Conservation (phyloP, 1,140 invertebrate species). For the Aradophagus sp. region DNA sequence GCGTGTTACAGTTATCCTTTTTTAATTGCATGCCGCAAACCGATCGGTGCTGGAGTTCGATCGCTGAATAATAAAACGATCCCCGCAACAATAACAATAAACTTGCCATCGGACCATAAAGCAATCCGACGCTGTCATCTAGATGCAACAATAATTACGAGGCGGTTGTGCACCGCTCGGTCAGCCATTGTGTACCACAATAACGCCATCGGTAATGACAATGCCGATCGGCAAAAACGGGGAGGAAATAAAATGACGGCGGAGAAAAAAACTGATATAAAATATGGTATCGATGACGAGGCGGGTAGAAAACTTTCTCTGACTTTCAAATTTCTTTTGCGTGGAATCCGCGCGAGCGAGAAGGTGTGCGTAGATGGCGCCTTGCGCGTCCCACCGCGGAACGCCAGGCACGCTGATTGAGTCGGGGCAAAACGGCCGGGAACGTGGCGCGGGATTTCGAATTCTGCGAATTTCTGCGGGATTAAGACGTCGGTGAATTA, state of each 20-base stretch:
- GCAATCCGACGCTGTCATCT: slow-evolving; percentile 40
- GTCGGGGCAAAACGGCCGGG: no score
- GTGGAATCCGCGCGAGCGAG: slow-evolving; percentile 17
- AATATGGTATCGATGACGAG: slow-evolving; percentile 54
- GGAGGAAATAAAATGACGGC: neutral
- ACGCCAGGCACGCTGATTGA: no score
- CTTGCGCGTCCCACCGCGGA: no score
- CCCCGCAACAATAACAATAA: slow-evolving; percentile 38
- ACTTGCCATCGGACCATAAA: slow-evolving; percentile 36
- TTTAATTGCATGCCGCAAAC: slow-evolving; percentile 42
- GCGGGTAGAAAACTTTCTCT: slow-evolving; percentile 67
- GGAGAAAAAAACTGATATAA: slow-evolving; percentile 4
- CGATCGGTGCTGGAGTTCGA: slow-evolving; percentile 35
- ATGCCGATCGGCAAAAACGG: slow-evolving; percentile 6
- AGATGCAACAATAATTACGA: slow-evolving; percentile 39
- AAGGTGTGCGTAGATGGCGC: no score
- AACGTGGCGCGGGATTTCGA: no score
- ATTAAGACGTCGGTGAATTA: no score
- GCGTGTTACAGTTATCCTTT: slow-evolving; percentile 25
- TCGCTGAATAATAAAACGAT: slow-evolving; percentile 36
- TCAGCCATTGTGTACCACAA: no score
- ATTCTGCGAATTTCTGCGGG: no score
- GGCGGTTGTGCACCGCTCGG: slow-evolving; percentile 25
- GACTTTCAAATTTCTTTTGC: slow-evolving; percentile 72
- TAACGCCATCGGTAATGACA: slow-evolving; percentile 7